Conservation (phyloP, 2,797 vertebrate species). For the Bufotes viridis region DNA sequence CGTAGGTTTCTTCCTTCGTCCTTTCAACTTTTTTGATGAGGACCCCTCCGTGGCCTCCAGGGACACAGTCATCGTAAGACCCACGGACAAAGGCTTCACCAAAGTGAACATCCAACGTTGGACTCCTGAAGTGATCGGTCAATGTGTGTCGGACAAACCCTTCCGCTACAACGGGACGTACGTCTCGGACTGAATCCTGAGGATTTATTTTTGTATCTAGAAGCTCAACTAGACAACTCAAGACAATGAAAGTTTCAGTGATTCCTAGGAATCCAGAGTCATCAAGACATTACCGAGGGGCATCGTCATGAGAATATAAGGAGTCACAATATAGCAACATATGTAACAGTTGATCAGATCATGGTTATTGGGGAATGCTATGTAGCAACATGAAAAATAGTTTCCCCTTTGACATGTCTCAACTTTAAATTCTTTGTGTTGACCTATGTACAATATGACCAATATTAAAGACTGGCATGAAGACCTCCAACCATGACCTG, state of each 20-base stretch:
- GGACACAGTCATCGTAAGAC: slow-evolving; percentile 81
- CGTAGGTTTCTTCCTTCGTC: slow-evolving; percentile 91
- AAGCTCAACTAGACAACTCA: neutral
- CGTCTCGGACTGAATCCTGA: slow-evolving; percentile 30
- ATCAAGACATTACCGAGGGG: neutral
- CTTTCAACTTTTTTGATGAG: slow-evolving; percentile 94
- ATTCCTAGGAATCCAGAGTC: neutral
- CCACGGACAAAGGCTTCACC: slow-evolving; percentile 63
- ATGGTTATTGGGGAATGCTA: too few relatives aligned
- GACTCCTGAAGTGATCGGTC: slow-evolving; percentile 75
- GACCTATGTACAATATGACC: too few relatives aligned
- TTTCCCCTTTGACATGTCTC: too few relatives aligned
- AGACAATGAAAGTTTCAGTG: neutral
- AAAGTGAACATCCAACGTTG: slow-evolving; percentile 77
- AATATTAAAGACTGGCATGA: too few relatives aligned
- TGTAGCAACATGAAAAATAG: too few relatives aligned
- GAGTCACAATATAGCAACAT: neutral
- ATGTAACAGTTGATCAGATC: too few relatives aligned
- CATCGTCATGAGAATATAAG: neutral
- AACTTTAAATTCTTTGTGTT: too few relatives aligned
- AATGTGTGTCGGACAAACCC: slow-evolving; percentile 74
- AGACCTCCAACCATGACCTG: too few relatives aligned
- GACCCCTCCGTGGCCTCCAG: slow-evolving; percentile 88
- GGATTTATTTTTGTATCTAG: neutral
- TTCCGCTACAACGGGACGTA: slow-evolving; percentile 89